Conservation (phyloP, 2,888 invertebrate species). For the Carpatolechia fugitivella region DNA sequence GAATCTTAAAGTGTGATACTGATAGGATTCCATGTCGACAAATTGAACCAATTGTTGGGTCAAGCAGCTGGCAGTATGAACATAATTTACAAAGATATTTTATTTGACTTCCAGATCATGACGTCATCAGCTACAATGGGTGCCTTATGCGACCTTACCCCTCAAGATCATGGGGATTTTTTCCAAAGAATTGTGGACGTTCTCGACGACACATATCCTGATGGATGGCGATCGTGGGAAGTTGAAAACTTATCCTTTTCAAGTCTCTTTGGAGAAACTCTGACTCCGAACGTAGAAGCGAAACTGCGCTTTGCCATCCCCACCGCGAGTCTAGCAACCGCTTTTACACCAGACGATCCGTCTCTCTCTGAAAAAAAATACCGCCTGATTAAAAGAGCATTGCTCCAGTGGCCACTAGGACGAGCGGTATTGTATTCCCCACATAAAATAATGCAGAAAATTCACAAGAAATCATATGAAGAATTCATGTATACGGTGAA, state of each 20-base stretch:
- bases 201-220: not conserved
- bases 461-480: not conserved
- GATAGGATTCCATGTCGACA: too few relatives aligned
- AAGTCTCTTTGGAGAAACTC: constrained; percentile 10
- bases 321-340: not conserved
- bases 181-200: not conserved
- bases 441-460: constrained; percentile 8
- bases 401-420: constrained; percentile 12
- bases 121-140: not conserved
- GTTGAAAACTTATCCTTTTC: not conserved
- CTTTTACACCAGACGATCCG: not conserved
- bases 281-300: constrained; percentile 4
- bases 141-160: not conserved
- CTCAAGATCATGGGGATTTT: not conserved
- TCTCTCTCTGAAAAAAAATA: constrained; percentile 3
- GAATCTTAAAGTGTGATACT: too few relatives aligned
- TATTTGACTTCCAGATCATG: not conserved
- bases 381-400: constrained; percentile 1
- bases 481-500: not conserved
- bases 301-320: constrained; percentile 15
- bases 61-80: not conserved
- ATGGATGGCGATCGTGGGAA: constrained; percentile 5
- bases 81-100: not conserved
- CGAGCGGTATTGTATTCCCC: constrained; percentile 15
- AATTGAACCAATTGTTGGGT: too few relatives aligned